Percentiles rank a stretch among this genome's conserved stretches.
These are phyloP conservation scores for Blastobasis lacticolella DNA, from an alignment of 2,888 invertebrate species.

Conservation along the genomic window DNA sequence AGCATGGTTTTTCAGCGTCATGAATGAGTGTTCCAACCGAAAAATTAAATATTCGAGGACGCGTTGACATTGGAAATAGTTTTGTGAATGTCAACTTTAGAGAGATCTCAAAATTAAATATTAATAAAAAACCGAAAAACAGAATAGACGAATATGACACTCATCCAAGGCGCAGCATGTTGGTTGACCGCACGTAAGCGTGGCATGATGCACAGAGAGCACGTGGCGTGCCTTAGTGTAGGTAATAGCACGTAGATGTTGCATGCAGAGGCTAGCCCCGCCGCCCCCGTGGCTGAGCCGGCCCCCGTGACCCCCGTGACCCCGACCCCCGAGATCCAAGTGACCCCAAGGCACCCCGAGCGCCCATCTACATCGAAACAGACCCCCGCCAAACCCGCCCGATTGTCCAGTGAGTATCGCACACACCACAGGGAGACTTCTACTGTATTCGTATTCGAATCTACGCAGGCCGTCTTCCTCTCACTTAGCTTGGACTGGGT, in stretches of 20 bases:
- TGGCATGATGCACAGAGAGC: conserved; percentile 21
- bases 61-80: no score
- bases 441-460: background rate
- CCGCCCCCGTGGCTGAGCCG: conserved; percentile 15
- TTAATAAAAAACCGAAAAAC: no score
- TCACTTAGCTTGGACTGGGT: no score
- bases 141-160: conserved; percentile 1
- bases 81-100: no score
- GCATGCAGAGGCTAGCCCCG: conserved; percentile 58
- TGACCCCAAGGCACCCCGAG: conserved; percentile 18
- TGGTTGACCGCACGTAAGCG: conserved; percentile 2
- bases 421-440: background rate
- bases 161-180: conserved; percentile 18
- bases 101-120: no score
- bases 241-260: conserved; percentile 66
- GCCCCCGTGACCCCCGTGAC: conserved; percentile 9
- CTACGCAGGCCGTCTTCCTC: no score
- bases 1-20: no score
- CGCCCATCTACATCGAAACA: conserved; percentile 43
- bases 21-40: no score
- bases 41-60: no score
- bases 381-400: conserved; percentile 64
- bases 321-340: conserved; percentile 14
- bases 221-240: conserved; percentile 38
- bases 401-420: conserved; percentile 62